Base-by-base conservation (phyloP, 2,888 invertebrate species). In the Caenorhabditis sp. region DNA sequence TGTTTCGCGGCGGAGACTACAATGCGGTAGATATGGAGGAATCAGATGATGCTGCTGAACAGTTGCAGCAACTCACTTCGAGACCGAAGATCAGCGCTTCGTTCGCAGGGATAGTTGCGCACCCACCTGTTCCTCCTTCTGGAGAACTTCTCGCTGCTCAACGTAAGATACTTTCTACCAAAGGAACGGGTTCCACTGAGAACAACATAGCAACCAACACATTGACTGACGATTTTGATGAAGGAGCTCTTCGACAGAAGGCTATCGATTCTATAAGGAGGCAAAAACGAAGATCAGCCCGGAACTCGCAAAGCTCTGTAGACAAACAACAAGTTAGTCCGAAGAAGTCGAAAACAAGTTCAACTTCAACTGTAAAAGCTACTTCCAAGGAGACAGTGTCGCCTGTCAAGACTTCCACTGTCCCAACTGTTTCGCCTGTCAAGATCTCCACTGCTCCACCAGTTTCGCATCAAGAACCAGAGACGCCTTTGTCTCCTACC, bases 51-150 rank as follows among this genome's bases (percentile, higher is more conserved):
- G 9, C 26, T 0, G 32, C 4, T 32, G 5, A 4, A 32, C 32
- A n/a, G n/a, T n/a, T n/a, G n/a, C n/a, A 32, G 5, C 32, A 32
- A 32, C 9, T 9, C 5, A 32, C 32, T 32, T 6, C 9, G 32
- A 32, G 32, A 32, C 32, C n/a, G n/a, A n/a, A n/a, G 11, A 35
- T 6, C 40, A 15, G 13, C 40, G 13, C 9, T 2, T 40, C 40
- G 13, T 40, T 11, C 15, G 11, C 40, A 13, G 13, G 9, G 13
- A 40, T 15, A 8, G 40, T 35, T 28, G 1, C 13, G 15, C 68
- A 18, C 8, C 62, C 62, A 5, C 69, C 47, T 4, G 65, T 55
- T 15, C 72, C 68, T 13, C 74, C 56, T 1, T 68, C 53, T 11
- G n/a, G n/a, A 26, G 11, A 15, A 40, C 15, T 40, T 3, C 15